Evolutionary conservation across 2,888 invertebrate species (phyloP), one percentile per base, ranked within the genome.

Genomic region (Euzetes globulus): DNA sequence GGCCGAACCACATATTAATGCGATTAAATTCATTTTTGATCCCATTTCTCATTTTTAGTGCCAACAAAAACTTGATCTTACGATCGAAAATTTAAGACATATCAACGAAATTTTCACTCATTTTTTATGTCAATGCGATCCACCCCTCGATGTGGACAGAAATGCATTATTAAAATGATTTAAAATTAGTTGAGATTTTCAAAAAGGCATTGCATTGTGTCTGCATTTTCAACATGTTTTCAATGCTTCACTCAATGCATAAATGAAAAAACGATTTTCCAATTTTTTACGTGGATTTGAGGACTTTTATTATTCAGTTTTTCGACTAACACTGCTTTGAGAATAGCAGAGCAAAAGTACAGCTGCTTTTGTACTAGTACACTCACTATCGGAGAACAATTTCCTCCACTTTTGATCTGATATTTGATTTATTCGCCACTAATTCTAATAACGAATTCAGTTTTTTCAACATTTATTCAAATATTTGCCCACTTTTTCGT

Each of bases 261-360:
- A n/a, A 37, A n/a, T 6, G n/a, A 65, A 58, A n/a, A 65, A 65
- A 37, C 11, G 37, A 15, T 65, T 65, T 65, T 37, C 65, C 29
- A 65, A 65, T 33, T 7, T n/a, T 65, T 65, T 65, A 65, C n/a
- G 33, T 17, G 29, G n/a, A 37, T n/a, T 65, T 37, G 65, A 65
- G 65, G n/a, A 37, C 29, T 60, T 60, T 60, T 60, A 60, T 60
- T 60, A 60, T 60, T 60, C 58, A 33, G 33, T 33, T 33, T 33
- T 33, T 33, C 7, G 33, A 7, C 33, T 33, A 33, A 33, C 33
- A 33, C 5, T 33, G 33, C 33, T 33, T 33, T 33, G 33, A 33
- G 47, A 47, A 47, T 13, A 47, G 47, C 13, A 47, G 47, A 47
- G 47, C 47, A 47, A 7, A 33, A 33, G 33, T 33, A 33, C 33